Evolutionary conservation across 2,888 invertebrate species (phyloP), one percentile per base, ranked within the genome.

Genomic region (Mythimna albipuncta): DNA sequence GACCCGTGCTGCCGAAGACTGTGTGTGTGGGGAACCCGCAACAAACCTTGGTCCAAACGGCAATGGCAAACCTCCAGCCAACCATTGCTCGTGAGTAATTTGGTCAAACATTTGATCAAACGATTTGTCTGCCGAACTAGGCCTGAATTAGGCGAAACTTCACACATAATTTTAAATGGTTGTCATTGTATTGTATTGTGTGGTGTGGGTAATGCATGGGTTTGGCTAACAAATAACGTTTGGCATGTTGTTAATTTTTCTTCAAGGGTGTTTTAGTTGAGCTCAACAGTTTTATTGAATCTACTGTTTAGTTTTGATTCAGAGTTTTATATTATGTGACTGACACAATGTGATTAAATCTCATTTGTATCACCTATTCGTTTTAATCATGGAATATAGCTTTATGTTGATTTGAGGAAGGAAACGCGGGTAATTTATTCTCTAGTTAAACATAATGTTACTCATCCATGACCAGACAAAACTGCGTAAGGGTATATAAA

Each of bases 41-140:
- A 81, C 80, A 59, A 75, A 69, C 83, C 84, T 44, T 68, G 88
- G 88, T 72, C 86, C 89, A 83, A 92, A 91, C 81, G 88, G 91
- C 90, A 95, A 95, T 91, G 94, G 94, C 81, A 95, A 95, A 88
- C 90, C 93, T 10, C 77, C 89, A 64, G 87, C 88, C 86, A 95
- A 96, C 90, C 96, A 96, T 92, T 96, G 96, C 94, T 94, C 95
- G 96, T 96, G 92, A 96, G 96, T 95, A 94, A 88, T 71, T 72
- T 73, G 75, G 71, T 71, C 81, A 78, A 82, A 81, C 64, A 70
- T 85, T 84, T 82, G 87, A 80, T 80, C 78, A 82, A 82, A 86
- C 64, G 73, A 83, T 69, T 78, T 77, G 47, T 78, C 69, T 74
- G 64, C 72, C 65, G 62, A 72, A 74, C 52, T 75, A 64, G 62